These are phyloP conservation scores for Clarias gariepinus DNA, from an alignment of 2,113 vertebrate species.

Conservation along the genomic window DNA sequence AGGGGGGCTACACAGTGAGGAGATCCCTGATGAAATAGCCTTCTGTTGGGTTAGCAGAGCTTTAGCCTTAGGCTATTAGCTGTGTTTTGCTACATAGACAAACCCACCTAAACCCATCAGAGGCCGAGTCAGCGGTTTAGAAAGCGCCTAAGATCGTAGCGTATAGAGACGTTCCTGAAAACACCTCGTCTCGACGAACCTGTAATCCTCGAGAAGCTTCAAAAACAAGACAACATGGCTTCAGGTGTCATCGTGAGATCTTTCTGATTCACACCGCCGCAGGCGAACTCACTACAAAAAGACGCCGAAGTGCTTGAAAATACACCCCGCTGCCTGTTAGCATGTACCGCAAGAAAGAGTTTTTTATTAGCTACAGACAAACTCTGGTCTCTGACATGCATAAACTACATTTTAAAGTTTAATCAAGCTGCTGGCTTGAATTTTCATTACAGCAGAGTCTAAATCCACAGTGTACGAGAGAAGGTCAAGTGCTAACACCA, in stretches of 20 bases:
- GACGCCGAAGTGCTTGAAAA: conserved; percentile 17
- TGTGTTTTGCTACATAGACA: conserved; percentile 55
- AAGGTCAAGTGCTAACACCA: conserved; percentile 10
- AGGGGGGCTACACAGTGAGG: conserved; percentile 53
- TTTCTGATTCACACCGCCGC: conserved; percentile 48
- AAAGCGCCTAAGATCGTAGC: not conserved
- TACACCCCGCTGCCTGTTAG: conserved; percentile 15
- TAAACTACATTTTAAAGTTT: conserved; percentile 28
- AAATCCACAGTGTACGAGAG: not conserved
- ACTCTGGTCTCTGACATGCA: conserved; percentile 17
- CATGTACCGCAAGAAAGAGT: not conserved
- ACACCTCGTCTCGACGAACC: conserved; percentile 21
- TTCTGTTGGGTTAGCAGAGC: conserved; percentile 69
- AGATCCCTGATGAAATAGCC: conserved; percentile 51
- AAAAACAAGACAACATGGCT: conserved; percentile 46
- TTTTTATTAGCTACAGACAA: conserved; percentile 30
- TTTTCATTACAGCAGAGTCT: not conserved
- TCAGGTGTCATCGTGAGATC: conserved; percentile 46
- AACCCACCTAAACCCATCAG: conserved; percentile 26
- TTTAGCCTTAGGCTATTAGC: conserved; percentile 65
- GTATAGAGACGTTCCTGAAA: conserved; percentile 36
- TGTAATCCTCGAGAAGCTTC: conserved; percentile 39
- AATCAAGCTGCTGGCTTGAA: conserved; percentile 17
- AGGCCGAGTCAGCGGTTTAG: conserved; percentile 60
- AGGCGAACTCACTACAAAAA: conserved; percentile 41